Evolutionary conservation across 2,113 vertebrate species (phyloP), one percentile per base, ranked within the genome.

Genomic region (Bubo scandiacus): DNA sequence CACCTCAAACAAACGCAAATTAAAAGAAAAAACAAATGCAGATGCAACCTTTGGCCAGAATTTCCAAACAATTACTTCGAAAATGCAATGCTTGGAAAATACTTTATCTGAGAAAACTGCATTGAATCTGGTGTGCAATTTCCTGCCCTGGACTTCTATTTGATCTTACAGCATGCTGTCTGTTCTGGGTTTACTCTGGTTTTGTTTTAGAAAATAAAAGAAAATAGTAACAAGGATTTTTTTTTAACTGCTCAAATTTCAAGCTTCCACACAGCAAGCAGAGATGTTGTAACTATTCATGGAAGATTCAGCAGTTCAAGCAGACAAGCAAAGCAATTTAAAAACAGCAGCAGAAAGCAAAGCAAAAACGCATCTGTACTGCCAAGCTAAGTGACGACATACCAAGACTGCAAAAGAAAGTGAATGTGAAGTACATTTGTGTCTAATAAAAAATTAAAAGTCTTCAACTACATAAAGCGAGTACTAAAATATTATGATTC

Each of bases 331-430:
- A 73, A 86, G 72, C 74, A 65, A 90, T 92, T 89, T 92, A n/a
- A 92, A 95, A 93, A 78, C 68, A 94, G 86, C 67, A 92, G 66
- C 52, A 80, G 74, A 94, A 92, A 77, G 55, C 40, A 92, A 86
- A 92, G 72, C 17, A 61, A 47, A 89, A 85, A 75, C 11, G 19
- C 32, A 32, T 83, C 61, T 63, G 22, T 30, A 16, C 32, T 27
- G 62, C 66, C 81, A 94, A 68, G 55, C 12, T 23, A 47, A 86
- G 61, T n/a, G 66, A 71, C 83, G 82, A 86, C 26, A 57, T 12
- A 43, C 18, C 8, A 40, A 40, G 32, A 12, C 18, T 43, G 65
- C 12, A 17, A 88, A 79, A 71, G 20, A 62, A 67, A 90, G 45
- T 16, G 61, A 73, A 62, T 15, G 32, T 5, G 55, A 85, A 90